phyloP scores from a whole-genome alignment of 2,888 invertebrate species.

The Apodemia duryi region DNA sequence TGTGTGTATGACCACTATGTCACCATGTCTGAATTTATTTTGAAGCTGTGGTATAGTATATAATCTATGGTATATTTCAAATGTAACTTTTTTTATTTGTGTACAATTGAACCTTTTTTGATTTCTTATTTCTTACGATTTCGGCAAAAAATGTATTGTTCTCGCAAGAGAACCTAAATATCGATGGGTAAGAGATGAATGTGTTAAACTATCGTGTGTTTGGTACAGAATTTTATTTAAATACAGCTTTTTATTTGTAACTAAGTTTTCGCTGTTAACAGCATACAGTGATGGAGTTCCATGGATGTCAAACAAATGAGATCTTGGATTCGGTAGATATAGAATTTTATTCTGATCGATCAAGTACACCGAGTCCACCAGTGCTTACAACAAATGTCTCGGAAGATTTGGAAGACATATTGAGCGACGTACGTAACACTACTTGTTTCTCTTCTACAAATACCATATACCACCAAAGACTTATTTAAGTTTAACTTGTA shows the following conservation, averaged over 20 bases:
- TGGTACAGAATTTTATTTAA: slow-evolving; percentile 31
- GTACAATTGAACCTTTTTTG: slow-evolving; percentile 26
- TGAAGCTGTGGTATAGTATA: too few species aligned
- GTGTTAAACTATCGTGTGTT: slow-evolving; percentile 30
- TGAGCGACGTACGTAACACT: slow-evolving; percentile 67
- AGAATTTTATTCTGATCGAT: slow-evolving; percentile 56
- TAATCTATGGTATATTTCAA: neutral
- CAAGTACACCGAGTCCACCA: slow-evolving; percentile 60
- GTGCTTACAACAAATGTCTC: slow-evolving; percentile 61
- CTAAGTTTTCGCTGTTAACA: slow-evolving; percentile 54
- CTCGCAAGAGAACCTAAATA: slow-evolving; percentile 72
- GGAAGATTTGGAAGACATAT: slow-evolving; percentile 73
- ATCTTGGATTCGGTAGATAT: slow-evolving; percentile 64
- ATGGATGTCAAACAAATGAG: slow-evolving; percentile 64
- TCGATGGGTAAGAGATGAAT: slow-evolving; percentile 64
- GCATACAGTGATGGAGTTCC: slow-evolving; percentile 75
- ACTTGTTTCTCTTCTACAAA: slow-evolving; percentile 4
- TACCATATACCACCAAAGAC: neutral
- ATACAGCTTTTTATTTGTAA: slow-evolving; percentile 41
- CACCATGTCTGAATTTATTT: too few species aligned
- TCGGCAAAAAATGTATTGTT: slow-evolving; percentile 62
- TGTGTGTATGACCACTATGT: too few species aligned
- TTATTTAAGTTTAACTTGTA: neutral
- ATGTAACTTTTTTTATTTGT: slow-evolving; percentile 7
- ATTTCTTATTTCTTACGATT: slow-evolving; percentile 31